Evolutionary conservation across 2,113 vertebrate species (phyloP).

Genomic region (Aix galericulata): DNA sequence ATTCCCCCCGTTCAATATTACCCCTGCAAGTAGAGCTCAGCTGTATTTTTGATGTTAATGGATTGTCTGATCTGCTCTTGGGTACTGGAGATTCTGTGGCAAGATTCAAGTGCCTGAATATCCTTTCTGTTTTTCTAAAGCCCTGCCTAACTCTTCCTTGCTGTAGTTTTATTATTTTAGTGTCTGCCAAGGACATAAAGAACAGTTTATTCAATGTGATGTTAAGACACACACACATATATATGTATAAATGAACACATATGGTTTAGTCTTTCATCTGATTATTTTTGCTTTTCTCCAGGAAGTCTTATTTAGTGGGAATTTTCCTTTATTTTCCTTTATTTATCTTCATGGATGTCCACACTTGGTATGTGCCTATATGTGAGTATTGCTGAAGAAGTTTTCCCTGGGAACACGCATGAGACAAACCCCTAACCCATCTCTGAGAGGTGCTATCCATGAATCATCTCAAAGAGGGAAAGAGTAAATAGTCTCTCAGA

Average conservation of each 20-base stretch:
- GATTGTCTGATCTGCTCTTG: neutral
- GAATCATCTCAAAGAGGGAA: neutral
- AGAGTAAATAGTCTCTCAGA: neutral
- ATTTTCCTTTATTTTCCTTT: neutral
- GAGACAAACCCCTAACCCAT: neutral
- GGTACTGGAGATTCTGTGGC: neutral
- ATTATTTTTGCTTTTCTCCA: neutral
- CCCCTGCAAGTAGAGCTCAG: neutral
- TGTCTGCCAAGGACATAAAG: neutral
- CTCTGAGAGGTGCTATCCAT: neutral
- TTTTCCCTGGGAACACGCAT: neutral
- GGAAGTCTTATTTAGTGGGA: neutral
- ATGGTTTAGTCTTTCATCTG: neutral
- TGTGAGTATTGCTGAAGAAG: neutral
- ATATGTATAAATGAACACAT: neutral
- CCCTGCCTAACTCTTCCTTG: neutral
- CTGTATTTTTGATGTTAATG: neutral
- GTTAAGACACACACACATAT: fast-evolving
- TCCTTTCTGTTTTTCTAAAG: neutral
- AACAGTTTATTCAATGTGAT: neutral
- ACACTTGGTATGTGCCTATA: no score
- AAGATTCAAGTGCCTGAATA: neutral
- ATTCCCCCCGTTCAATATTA: fast-evolving
- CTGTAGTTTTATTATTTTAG: neutral
- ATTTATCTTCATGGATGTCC: neutral